Conservation (phyloP, 2,888 invertebrate species). For the Hedya salicella region DNA sequence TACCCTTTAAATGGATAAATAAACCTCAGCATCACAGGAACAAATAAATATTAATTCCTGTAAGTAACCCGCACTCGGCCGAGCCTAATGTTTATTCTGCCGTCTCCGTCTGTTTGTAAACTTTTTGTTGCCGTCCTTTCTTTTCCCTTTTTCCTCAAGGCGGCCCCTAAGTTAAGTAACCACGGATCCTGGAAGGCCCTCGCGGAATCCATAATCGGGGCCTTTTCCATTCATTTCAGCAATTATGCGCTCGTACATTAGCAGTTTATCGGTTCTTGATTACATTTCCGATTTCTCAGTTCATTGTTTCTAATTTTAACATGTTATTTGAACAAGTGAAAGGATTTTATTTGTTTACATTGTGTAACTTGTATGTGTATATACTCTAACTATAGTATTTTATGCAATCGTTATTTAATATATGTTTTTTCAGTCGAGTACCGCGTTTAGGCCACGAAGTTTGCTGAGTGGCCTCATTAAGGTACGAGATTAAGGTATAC, state of each 20-base stretch:
- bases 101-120: constrained; percentile 23
- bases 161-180: constrained; percentile 8
- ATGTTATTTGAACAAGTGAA: no score
- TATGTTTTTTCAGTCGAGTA: no score
- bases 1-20: constrained; percentile 22
- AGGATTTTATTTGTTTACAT: no score
- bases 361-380: no score
- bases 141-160: constrained; percentile 25
- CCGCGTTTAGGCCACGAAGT: no score
- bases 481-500: no score
- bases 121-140: constrained; percentile 18
- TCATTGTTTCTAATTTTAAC: not conserved
- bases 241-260: constrained; percentile 1
- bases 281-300: not conserved
- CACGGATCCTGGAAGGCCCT: constrained; percentile 15
- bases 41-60: constrained; percentile 40
- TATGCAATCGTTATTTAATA: no score
- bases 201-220: constrained; percentile 9
- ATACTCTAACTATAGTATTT: no score
- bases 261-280: constrained; percentile 11
- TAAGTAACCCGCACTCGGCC: constrained; percentile 31
- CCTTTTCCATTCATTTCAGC: constrained; percentile 5
- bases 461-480: no score
- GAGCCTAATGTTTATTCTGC: constrained; percentile 35
- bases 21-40: constrained; percentile 14